Evolutionary conservation across 2,113 vertebrate species (phyloP).

Genomic region (Cyrtonyx montezumae): DNA sequence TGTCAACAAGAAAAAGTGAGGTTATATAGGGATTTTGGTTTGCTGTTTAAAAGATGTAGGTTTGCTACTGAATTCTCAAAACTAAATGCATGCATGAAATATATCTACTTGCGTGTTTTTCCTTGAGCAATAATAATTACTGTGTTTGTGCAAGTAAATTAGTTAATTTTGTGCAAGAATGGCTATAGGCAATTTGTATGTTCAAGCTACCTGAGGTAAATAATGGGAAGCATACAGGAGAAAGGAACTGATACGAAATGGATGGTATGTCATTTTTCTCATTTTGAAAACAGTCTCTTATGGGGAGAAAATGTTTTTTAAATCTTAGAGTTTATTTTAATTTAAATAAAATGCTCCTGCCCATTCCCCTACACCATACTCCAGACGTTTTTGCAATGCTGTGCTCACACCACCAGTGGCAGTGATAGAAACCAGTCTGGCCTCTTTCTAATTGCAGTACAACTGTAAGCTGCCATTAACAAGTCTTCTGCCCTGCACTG

Average conservation of each 20-base stretch:
- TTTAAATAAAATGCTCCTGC: not conserved
- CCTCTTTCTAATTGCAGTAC: not conserved
- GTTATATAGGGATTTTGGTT: not conserved
- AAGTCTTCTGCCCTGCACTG: not conserved
- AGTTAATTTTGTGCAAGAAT: not conserved
- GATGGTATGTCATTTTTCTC: not conserved
- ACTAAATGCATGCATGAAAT: not conserved
- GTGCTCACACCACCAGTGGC: not conserved
- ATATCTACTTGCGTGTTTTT: not conserved
- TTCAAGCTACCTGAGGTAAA: slow-evolving; percentile 1
- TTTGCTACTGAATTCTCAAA: not conserved
- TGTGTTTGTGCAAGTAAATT: not conserved
- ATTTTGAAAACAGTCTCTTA: not conserved
- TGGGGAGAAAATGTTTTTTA: not conserved
- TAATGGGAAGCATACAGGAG: not conserved
- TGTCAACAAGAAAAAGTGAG: not conserved
- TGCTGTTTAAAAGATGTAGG: not conserved
- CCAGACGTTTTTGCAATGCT: not conserved
- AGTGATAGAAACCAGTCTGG: not conserved
- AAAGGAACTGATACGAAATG: not conserved
- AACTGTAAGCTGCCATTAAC: not conserved
- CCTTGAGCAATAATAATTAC: not conserved
- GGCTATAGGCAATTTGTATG: not conserved
- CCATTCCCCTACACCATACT: fast-evolving
- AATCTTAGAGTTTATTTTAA: not conserved